Conservation (phyloP, 2,113 vertebrate species). For the Morone chrysops region DNA sequence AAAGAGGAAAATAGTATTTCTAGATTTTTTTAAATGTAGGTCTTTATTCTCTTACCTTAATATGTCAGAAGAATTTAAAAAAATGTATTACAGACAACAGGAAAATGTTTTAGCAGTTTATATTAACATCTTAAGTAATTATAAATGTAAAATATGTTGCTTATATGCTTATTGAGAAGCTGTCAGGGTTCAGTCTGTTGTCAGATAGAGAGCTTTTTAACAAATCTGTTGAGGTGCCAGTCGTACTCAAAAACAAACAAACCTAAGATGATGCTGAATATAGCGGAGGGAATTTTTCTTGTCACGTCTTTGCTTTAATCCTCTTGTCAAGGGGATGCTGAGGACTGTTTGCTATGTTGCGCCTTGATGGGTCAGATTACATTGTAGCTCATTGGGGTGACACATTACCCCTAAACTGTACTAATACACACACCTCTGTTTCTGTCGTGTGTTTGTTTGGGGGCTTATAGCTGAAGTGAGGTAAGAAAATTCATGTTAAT, state of each 20-base stretch:
- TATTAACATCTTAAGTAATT: neutral
- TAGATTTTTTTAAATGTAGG: neutral
- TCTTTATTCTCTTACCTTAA: constrained; percentile 1
- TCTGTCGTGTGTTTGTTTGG: constrained; percentile 38
- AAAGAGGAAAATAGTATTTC: neutral
- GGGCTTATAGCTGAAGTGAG: constrained; percentile 20
- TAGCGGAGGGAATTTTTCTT: constrained; percentile 6
- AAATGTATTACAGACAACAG: neutral
- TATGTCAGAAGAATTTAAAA: constrained; percentile 40
- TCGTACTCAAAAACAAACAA: neutral
- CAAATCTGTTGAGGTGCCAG: constrained; percentile 10
- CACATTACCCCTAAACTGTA: constrained; percentile 6
- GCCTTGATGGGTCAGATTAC: constrained; percentile 31
- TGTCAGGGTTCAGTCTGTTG: neutral
- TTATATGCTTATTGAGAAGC: neutral
- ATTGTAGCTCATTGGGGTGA: neutral
- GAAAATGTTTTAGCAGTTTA: neutral
- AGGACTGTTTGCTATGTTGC: constrained; percentile 1
- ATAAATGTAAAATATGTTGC: neutral
- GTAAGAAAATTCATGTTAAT: constrained; percentile 38
- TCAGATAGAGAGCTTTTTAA: neutral
- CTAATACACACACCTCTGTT: constrained; percentile 21
- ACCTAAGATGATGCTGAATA: constrained; percentile 21
- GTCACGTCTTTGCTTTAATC: constrained; percentile 35
- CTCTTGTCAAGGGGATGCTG: constrained; percentile 23